Base-by-base conservation (phyloP, 2,888 invertebrate genomes). In the Ptycholaimellus sp. region DNA sequence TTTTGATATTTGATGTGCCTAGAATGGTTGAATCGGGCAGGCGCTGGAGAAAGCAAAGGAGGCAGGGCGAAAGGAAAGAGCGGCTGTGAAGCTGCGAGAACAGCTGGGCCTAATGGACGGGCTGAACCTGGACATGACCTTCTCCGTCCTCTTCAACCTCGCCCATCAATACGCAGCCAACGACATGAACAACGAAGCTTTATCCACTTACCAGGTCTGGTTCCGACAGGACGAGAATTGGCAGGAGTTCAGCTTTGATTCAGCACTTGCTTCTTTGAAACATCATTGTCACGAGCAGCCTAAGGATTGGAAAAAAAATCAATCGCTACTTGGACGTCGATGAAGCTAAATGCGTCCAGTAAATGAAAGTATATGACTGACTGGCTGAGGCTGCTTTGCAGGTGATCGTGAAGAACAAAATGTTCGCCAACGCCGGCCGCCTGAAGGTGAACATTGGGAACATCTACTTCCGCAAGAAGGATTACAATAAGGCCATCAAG, bases 161-260 rank as follows among this genome's bases (percentile, higher is more conserved):
- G 93, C 87, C 2, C 80, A 76, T 54, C 85, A 90, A 57, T 93
- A 90, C 58, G 76, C 79, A 11, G 71, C 75, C 35, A 90, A 82
- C 59, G 85, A 85, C 56, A 76, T 93, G 73, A 80, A 77, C 54
- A 76, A 79, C 11, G 96, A 96, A 62, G 85, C 96, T 0, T 65
- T 96, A 35, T 85, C 82, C 52, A 87, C 87, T 0, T 93, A 87
- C 62, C 80, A 82, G n/a, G n/a, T n/a, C n/a, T n/a, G n/a, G n/a
- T n/a, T n/a, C 11, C 9, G n/a, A n/a, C n/a, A n/a, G n/a, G n/a
- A n/a, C n/a, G n/a, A n/a, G n/a, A n/a, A n/a, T n/a, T n/a, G n/a
- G n/a, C n/a, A n/a, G n/a, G n/a, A n/a, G n/a, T n/a, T n/a, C n/a
- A n/a, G n/a, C n/a, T n/a, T n/a, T n/a, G n/a, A n/a, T n/a, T n/a